Percentiles rank a stretch among this genome's conserved stretches.
These are phyloP conservation scores for Brassicogethes aeneus DNA, from an alignment of 2,888 invertebrate genomes.

Conservation along the genomic window DNA sequence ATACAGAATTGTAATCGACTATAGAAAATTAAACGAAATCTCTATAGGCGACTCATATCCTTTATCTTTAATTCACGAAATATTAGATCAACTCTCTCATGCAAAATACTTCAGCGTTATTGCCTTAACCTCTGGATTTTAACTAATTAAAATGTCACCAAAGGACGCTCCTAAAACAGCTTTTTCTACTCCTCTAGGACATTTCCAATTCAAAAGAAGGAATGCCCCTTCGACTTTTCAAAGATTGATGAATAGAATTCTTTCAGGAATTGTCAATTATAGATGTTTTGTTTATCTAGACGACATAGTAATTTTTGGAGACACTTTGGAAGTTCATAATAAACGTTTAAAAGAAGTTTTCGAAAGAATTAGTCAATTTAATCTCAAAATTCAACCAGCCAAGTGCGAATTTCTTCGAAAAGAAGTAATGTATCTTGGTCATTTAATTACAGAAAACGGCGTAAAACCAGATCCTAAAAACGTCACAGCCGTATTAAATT, in stretches of 20 bases:
- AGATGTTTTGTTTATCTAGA: not conserved
- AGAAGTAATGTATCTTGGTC: no score
- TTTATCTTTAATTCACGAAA: slow-evolving; percentile 31
- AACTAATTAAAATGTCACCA: not conserved
- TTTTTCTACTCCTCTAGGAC: no score
- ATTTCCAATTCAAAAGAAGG: not conserved
- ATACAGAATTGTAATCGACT: slow-evolving; percentile 16
- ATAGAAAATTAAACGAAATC: slow-evolving; percentile 30
- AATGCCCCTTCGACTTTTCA: no score
- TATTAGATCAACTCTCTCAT: slow-evolving; percentile 32
- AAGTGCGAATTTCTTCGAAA: no score
- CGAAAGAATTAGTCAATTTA: not conserved
- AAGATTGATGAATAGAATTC: no score
- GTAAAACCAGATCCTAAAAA: not conserved
- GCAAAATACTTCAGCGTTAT: slow-evolving; percentile 32
- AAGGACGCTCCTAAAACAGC: not conserved
- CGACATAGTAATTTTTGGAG: slow-evolving; percentile 1
- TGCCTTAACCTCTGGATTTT: slow-evolving; percentile 17
- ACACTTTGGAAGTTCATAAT: slow-evolving; percentile 1
- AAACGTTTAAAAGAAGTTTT: not conserved
- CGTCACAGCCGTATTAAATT: not conserved
- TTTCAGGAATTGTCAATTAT: not conserved
- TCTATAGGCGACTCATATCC: slow-evolving; percentile 32
- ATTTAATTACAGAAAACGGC: not conserved
- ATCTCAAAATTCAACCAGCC: not conserved